Conservation (phyloP, 2,888 invertebrate genomes). For the Cactoblastis cactorum region DNA sequence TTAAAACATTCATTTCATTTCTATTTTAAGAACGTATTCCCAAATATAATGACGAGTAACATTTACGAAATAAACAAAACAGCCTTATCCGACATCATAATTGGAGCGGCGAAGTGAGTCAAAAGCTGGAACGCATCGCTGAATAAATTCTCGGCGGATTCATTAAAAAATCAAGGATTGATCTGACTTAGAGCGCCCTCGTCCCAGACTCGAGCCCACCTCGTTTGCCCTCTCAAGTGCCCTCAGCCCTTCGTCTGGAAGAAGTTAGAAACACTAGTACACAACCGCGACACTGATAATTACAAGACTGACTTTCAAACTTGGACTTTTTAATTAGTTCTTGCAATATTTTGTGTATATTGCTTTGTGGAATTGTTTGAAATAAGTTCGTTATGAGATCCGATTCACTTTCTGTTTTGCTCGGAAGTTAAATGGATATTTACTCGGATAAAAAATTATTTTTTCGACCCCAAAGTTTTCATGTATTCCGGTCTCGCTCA, state of each 20-base stretch:
- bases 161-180: conserved; percentile 38
- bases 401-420: conserved; percentile 13
- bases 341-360: neutral
- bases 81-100: neutral
- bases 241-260: conserved; percentile 23
- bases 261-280: conserved; percentile 23
- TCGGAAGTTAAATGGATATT: conserved; percentile 9
- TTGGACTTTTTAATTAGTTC: conserved; percentile 2
- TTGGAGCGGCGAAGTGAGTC: neutral
- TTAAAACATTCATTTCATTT: too few species aligned
- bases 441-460: neutral
- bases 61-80: neutral
- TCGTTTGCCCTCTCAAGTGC: conserved; percentile 27
- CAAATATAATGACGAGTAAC: too few species aligned
- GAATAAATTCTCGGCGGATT: conserved; percentile 5
- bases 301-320: neutral
- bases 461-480: conserved; percentile 1
- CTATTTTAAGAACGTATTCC: too few species aligned
- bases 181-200: conserved; percentile 31
- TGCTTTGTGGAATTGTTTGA: conserved; percentile 7
- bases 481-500: conserved; percentile 4
- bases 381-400: conserved; percentile 16
- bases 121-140: conserved; percentile 6
- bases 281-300: neutral
- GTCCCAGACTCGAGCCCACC: conserved; percentile 19